These are phyloP conservation scores for Mormyrus lacerda DNA, from an alignment of 2,113 vertebrate genomes.

Conservation along the genomic window DNA sequence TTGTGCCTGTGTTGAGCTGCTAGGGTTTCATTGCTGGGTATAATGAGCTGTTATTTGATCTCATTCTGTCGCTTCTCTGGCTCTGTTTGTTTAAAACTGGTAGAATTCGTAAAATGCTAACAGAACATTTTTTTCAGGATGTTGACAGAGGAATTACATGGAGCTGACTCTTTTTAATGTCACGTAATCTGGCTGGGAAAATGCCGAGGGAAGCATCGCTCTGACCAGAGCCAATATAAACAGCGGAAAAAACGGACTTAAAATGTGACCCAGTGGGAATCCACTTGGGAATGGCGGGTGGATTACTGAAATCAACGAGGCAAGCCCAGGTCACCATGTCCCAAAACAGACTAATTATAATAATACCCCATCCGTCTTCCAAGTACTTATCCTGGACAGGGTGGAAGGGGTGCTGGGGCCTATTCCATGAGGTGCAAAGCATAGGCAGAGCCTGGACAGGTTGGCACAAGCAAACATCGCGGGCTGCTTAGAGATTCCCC, in stretches of 20 bases:
- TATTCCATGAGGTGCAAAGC: background rate
- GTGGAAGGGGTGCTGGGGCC: background rate
- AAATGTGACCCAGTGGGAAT: background rate
- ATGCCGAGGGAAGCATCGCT: background rate
- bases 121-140: background rate
- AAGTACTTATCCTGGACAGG: background rate
- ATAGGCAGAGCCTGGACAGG: background rate
- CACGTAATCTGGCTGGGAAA: constrained; percentile 9
- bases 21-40: background rate
- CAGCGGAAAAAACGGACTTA: background rate
- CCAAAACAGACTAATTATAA: background rate
- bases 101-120: background rate
- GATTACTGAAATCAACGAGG: background rate
- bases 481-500: background rate
- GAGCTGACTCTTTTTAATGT: background rate
- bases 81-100: background rate
- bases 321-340: background rate
- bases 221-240: background rate
- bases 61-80: background rate
- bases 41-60: background rate
- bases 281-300: background rate
- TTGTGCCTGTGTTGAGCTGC: background rate
- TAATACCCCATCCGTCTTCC: background rate
- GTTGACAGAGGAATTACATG: background rate
- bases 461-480: background rate